Conservation (phyloP, 2,888 invertebrate genomes). For the Ctena decussata region DNA sequence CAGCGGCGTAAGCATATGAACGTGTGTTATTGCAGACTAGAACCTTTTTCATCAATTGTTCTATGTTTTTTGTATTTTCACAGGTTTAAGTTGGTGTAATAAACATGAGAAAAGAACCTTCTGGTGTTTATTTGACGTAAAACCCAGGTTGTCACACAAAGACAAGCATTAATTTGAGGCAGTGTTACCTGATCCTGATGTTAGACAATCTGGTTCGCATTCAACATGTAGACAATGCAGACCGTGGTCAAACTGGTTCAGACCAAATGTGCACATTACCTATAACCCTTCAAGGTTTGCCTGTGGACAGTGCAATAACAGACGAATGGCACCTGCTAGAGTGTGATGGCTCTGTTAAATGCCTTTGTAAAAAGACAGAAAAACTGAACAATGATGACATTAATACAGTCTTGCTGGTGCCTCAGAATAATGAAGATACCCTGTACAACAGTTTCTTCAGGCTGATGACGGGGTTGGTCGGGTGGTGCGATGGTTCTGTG, state of each 20-base stretch:
- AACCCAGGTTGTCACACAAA: background rate
- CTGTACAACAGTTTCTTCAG: background rate
- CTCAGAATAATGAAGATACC: background rate
- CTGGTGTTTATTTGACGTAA: background rate
- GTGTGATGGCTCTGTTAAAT: background rate
- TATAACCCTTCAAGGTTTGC: slow-evolving; percentile 49
- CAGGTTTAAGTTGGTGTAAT: background rate
- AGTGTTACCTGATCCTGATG: slow-evolving; percentile 40
- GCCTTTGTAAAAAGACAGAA: background rate
- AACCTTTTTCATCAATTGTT: no score
- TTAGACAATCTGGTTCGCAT: slow-evolving; percentile 39
- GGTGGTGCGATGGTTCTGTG: no score
- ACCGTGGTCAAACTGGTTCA: slow-evolving; percentile 29
- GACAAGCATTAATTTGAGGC: slow-evolving; percentile 6
- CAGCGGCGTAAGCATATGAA: no score
- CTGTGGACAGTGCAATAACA: background rate
- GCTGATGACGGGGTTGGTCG: no score
- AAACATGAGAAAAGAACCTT: background rate
- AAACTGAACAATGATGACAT: background rate
- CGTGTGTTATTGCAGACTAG: background rate
- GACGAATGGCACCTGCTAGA: background rate
- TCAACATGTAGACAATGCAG: slow-evolving; percentile 24
- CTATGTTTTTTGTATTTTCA: background rate
- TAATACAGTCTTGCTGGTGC: background rate
- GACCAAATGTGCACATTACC: slow-evolving; percentile 53